Evolutionary conservation across 2,113 vertebrate genomes (phyloP).

Genomic region (Scopus umbretta): DNA sequence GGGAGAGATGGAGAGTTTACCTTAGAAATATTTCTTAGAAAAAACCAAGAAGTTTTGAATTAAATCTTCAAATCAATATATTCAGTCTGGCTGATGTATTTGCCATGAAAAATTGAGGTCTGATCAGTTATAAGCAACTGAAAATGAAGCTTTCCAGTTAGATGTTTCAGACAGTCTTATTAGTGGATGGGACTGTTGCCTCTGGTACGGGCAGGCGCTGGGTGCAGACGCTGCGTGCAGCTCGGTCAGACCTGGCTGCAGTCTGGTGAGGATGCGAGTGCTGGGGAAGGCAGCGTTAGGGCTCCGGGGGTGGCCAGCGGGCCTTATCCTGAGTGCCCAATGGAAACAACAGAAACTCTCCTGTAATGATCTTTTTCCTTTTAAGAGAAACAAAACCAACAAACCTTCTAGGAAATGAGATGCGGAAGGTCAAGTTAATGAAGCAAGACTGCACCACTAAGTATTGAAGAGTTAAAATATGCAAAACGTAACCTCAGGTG

Average conservation of each 20-base stretch:
- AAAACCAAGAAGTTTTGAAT: neutral
- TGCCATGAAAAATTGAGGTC: neutral
- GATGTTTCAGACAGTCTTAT: neutral
- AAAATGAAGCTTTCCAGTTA: neutral
- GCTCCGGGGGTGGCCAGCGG: accelerated
- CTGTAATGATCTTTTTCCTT: neutral
- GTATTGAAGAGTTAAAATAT: constrained; percentile 22
- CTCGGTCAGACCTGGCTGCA: accelerated
- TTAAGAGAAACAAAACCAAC: neutral
- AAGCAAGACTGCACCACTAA: neutral
- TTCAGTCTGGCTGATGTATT: neutral
- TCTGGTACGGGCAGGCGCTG: neutral
- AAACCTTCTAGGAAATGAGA: neutral
- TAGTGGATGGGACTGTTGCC: too few relatives aligned
- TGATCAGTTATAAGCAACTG: neutral
- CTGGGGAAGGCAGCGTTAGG: neutral
- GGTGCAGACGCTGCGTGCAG: accelerated
- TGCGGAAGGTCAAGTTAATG: neutral
- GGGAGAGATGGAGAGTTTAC: neutral
- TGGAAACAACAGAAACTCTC: neutral
- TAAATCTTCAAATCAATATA: neutral
- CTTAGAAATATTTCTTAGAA: neutral
- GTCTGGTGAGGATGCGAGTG: accelerated
- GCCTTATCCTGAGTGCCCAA: neutral
- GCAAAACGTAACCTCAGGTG: constrained; percentile 44